phyloP scores from a whole-genome alignment of 1,140 invertebrate genomes.

The Sitobion miscanthi region DNA sequence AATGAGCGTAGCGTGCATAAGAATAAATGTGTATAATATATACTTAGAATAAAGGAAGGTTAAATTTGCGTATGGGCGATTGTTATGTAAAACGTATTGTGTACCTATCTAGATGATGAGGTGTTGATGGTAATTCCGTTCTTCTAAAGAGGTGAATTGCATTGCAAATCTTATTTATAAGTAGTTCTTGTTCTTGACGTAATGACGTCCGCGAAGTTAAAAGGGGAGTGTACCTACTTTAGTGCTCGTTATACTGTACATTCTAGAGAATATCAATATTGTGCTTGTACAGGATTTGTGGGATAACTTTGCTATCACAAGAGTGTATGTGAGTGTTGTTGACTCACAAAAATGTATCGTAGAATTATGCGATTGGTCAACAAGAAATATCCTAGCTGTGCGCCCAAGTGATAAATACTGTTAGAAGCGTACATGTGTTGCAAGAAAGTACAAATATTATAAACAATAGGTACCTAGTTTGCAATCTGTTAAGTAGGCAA shows the following conservation, averaged over 20 bases:
- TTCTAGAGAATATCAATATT: background rate
- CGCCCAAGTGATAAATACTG: background rate
- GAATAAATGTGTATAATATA: background rate
- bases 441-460: background rate
- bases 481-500: background rate
- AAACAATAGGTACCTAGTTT: background rate
- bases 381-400: background rate
- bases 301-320: background rate
- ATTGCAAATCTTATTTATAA: conserved; percentile 14
- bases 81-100: background rate
- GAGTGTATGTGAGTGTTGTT: background rate
- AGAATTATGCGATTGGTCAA: background rate
- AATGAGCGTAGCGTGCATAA: background rate
- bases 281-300: background rate
- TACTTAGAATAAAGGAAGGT: background rate
- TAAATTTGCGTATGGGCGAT: background rate
- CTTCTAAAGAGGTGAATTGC: background rate
- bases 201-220: background rate
- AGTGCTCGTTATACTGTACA: background rate
- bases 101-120: background rate
- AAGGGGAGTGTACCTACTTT: background rate
- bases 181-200: background rate
- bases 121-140: background rate
- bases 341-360: background rate
- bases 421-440: background rate